Conservation (phyloP, 92 coral and sea anemone species). For the Chrysogorgia sp. region DNA sequence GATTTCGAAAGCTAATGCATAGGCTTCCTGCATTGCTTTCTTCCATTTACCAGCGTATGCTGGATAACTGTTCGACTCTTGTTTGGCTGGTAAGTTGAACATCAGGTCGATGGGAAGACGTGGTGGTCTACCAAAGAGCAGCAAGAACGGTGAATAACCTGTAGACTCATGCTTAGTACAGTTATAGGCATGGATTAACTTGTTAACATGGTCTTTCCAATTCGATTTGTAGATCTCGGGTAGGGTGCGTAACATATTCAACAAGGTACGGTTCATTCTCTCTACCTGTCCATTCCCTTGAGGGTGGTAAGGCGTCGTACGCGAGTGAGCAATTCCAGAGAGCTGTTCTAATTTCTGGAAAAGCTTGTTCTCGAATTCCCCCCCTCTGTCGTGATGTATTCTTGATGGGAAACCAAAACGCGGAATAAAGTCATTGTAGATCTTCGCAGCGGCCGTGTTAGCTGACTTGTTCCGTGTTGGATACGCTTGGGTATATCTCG, state of each 20-base stretch:
- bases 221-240: conserved; percentile 18
- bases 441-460: conserved; percentile 18
- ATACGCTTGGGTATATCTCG: conserved; percentile 5
- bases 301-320: conserved; percentile 26
- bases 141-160: conserved; percentile 12
- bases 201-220: conserved; percentile 24
- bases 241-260: conserved; percentile 10
- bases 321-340: conserved; percentile 13
- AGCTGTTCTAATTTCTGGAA: conserved; percentile 17
- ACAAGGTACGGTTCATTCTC: conserved; percentile 17
- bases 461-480: conserved; percentile 16
- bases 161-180: conserved; percentile 20
- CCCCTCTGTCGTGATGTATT: background rate
- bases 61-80: conserved; percentile 22
- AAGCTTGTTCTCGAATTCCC: too few relatives aligned
- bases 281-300: conserved; percentile 10
- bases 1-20: conserved; percentile 16
- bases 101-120: conserved; percentile 35
- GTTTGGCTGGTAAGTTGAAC: conserved; percentile 19
- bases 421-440: background rate
- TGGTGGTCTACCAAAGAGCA: conserved; percentile 15
- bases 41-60: conserved; percentile 38
- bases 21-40: conserved; percentile 32
- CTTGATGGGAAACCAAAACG: conserved; percentile 20
- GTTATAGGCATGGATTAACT: conserved; percentile 13